These are phyloP conservation scores for Teinopalpus imperialis DNA, from an alignment of 2,888 invertebrate genomes.

Conservation along the genomic window DNA sequence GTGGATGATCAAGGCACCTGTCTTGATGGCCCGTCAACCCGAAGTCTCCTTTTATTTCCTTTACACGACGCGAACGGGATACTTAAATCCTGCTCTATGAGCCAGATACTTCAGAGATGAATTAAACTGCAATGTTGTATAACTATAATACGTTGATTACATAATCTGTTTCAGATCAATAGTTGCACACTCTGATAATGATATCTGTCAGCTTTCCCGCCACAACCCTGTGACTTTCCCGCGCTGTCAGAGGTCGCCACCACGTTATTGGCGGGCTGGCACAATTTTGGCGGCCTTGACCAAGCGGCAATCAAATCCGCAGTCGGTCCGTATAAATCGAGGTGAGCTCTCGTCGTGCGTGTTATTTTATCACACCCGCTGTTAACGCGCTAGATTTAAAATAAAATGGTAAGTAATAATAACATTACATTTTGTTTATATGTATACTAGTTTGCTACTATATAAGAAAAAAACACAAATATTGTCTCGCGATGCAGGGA, in stretches of 20 bases:
- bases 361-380: slow-evolving; percentile 28
- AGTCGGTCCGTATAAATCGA: slow-evolving; percentile 63
- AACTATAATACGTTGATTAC: neutral
- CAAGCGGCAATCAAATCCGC: slow-evolving; percentile 50
- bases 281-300: slow-evolving; percentile 75
- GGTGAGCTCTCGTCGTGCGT: slow-evolving; percentile 36
- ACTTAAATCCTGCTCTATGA: no score
- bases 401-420: slow-evolving; percentile 70
- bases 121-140: neutral
- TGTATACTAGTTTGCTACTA: no score
- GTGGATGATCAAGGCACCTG: no score
- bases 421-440: slow-evolving; percentile 14
- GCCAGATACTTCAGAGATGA: no score
- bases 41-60: no score
- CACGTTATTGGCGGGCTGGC: slow-evolving; percentile 60
- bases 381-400: slow-evolving; percentile 46
- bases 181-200: neutral
- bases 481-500: no score
- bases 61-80: no score
- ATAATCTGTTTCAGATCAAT: slow-evolving; percentile 23
- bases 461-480: no score
- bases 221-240: slow-evolving; percentile 48
- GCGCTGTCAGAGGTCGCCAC: slow-evolving; percentile 56
- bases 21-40: no score
- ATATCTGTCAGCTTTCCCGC: slow-evolving; percentile 31